phyloP scores from a whole-genome alignment of 2,797 vertebrate genomes.

The Rallus crepitans region DNA sequence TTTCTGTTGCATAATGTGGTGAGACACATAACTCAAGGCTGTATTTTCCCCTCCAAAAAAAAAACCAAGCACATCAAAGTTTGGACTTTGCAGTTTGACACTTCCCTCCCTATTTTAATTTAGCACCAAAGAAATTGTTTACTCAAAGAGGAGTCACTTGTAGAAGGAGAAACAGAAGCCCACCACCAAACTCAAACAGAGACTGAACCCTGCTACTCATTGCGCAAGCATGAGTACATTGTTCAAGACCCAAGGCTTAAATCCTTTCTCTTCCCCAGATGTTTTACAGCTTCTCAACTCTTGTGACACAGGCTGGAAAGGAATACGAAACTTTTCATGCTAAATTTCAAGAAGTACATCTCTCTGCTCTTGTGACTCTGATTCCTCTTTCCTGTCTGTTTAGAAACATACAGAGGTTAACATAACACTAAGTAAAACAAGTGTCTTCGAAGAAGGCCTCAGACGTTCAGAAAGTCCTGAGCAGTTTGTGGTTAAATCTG shows the following conservation, averaged over 20 bases:
- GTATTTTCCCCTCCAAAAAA: background rate
- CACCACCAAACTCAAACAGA: background rate
- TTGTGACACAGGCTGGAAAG: background rate
- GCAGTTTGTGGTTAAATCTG: background rate
- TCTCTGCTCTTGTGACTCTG: background rate
- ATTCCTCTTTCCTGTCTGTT: background rate
- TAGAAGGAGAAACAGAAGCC: background rate
- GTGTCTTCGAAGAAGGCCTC: background rate
- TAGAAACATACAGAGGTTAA: background rate
- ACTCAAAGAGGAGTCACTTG: background rate
- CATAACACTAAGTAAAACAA: background rate
- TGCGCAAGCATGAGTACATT: accelerated
- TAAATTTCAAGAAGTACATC: background rate
- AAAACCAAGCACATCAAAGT: background rate
- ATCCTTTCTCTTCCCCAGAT: background rate
- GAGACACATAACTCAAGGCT: accelerated
- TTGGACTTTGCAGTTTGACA: background rate
- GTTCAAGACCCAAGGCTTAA: background rate
- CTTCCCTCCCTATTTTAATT: background rate
- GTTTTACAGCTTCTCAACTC: background rate
- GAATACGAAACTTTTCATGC: background rate
- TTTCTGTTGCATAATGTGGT: background rate
- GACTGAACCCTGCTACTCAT: background rate
- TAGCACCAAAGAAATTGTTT: background rate
- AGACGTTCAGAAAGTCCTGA: background rate